phyloP scores from a whole-genome alignment of 2,113 vertebrate species.

The Alexandromys fortis region DNA sequence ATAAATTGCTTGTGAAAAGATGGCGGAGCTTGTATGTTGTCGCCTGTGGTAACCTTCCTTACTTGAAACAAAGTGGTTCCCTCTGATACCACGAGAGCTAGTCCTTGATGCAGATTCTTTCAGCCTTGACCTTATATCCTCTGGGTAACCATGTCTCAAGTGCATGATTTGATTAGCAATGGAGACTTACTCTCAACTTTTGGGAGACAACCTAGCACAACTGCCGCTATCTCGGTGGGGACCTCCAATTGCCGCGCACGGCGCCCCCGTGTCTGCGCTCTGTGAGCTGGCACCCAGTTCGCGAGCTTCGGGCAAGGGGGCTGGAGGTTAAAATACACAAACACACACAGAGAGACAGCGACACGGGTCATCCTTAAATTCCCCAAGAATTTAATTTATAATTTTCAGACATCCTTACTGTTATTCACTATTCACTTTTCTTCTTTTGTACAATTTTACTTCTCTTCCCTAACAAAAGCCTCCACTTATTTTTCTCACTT shows the following conservation, averaged over 20 bases:
- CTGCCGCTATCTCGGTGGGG: too few species aligned
- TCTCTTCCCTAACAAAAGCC: neutral
- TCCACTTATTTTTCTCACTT: neutral
- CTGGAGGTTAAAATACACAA: too few species aligned
- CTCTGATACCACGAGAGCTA: neutral
- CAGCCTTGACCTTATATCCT: neutral
- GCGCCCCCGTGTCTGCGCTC: too few species aligned
- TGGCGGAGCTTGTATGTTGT: too few species aligned
- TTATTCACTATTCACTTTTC: neutral
- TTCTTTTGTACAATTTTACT: neutral
- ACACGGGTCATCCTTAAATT: too few species aligned
- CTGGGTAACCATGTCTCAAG: neutral
- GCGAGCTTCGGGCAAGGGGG: too few species aligned
- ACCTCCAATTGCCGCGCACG: too few species aligned
- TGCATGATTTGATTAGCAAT: neutral
- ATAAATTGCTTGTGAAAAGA: too few species aligned
- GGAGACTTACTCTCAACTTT: neutral
- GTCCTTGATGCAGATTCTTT: neutral
- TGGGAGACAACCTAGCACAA: neutral
- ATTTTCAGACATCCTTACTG: neutral
- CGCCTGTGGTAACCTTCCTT: neutral
- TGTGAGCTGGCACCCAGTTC: too few species aligned
- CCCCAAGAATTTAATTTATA: neutral
- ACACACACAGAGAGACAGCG: too few species aligned
- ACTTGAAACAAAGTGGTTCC: neutral